Evolutionary conservation across 2,113 vertebrate species (phyloP).

Genomic region (Neolamprologus brichardi): DNA sequence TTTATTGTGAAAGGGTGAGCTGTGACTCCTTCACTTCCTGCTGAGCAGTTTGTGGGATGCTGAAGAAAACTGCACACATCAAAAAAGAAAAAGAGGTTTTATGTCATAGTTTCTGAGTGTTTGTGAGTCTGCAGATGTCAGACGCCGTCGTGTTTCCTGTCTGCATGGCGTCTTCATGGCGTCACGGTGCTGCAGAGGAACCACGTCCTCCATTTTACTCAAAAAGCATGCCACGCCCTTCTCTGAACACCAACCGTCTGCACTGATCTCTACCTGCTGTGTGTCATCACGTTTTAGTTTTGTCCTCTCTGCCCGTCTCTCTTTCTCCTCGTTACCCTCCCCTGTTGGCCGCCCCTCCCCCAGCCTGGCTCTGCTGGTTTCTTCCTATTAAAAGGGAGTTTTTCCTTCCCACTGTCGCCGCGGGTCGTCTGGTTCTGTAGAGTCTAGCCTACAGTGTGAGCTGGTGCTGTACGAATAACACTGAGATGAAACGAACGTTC

Average conservation of each 20-base stretch:
- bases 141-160: background rate
- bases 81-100: background rate
- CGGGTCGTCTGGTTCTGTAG: background rate
- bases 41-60: background rate
- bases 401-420: background rate
- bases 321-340: background rate
- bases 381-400: background rate
- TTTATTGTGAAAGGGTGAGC: background rate
- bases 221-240: background rate
- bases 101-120: background rate
- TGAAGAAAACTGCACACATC: background rate
- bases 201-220: background rate
- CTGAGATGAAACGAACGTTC: background rate
- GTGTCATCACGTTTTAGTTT: rapidly evolving
- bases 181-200: background rate
- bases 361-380: background rate
- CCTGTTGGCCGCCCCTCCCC: background rate
- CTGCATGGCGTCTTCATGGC: background rate
- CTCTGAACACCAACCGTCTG: background rate
- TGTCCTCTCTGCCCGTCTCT: background rate
- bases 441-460: background rate
- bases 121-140: background rate
- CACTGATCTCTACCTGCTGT: background rate
- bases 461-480: background rate
- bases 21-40: background rate